Evolutionary conservation across 1,140 invertebrate genomes (phyloP).

Genomic region (Arion vulgaris): DNA sequence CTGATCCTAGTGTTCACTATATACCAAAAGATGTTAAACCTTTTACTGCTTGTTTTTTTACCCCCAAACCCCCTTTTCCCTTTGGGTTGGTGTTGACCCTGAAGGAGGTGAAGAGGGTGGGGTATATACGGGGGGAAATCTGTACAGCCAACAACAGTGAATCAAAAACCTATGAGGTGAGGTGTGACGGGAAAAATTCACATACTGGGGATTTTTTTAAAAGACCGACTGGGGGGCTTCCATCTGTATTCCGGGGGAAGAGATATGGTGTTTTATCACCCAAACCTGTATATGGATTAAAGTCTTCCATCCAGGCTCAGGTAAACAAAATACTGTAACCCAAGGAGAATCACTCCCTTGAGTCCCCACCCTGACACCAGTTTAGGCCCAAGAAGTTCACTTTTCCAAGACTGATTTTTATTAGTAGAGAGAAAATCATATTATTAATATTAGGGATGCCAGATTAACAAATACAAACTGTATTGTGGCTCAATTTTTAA

Average conservation of each 20-base stretch:
- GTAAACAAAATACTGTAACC: slow-evolving; percentile 82
- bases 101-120: neutral
- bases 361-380: slow-evolving; percentile 85
- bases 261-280: slow-evolving; percentile 38
- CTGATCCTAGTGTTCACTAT: neutral
- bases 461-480: no score
- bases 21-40: neutral
- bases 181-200: slow-evolving; percentile 46
- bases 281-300: slow-evolving; percentile 42
- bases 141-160: slow-evolving; percentile 57
- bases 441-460: neutral
- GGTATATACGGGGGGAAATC: neutral
- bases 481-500: no score
- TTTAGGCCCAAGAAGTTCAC: slow-evolving; percentile 80
- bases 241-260: slow-evolving; percentile 55
- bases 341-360: slow-evolving; percentile 77
- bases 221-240: slow-evolving; percentile 47
- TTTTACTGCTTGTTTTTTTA: neutral
- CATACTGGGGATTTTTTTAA: slow-evolving; percentile 59
- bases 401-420: slow-evolving; percentile 55
- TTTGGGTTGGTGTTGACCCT: neutral
- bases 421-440: slow-evolving; percentile 10
- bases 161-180: slow-evolving; percentile 42
- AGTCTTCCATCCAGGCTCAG: slow-evolving; percentile 58
- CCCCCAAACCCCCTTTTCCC: neutral